Conservation (phyloP, 2,888 invertebrate genomes). For the Stenichneumon culpator region DNA sequence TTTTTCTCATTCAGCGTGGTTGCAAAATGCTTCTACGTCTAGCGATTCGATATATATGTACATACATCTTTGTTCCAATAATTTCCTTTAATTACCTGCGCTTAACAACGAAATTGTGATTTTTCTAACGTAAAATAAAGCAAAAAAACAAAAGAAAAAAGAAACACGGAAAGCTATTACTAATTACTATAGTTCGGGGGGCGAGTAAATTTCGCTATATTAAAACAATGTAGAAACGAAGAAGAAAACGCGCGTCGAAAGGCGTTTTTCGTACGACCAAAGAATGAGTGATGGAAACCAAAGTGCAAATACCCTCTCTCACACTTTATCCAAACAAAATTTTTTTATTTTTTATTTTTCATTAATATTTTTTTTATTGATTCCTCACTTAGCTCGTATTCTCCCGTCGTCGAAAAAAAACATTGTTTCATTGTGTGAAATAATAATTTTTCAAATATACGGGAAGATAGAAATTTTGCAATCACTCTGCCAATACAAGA, state of each 20-base stretch:
- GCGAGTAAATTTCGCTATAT: slow-evolving; percentile 47
- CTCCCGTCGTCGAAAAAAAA: neutral
- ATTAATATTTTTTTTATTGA: slow-evolving; percentile 17
- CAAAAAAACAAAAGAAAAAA: slow-evolving; percentile 55
- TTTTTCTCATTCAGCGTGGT: slow-evolving; percentile 73
- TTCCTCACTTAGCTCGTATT: slow-evolving; percentile 40
- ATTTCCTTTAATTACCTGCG: slow-evolving; percentile 11
- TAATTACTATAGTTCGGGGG: slow-evolving; percentile 35
- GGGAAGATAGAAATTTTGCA: slow-evolving; percentile 75
- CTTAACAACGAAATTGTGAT: slow-evolving; percentile 57
- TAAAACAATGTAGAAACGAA: slow-evolving; percentile 65
- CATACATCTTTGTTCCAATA: neutral
- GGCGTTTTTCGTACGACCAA: slow-evolving; percentile 71
- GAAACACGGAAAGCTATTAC: slow-evolving; percentile 66
- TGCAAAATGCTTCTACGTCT: slow-evolving; percentile 75
- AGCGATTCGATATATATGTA: slow-evolving; percentile 2
- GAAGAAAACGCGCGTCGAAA: slow-evolving; percentile 44
- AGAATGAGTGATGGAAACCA: slow-evolving; percentile 72
- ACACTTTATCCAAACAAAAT: slow-evolving; percentile 31
- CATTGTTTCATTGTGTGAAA: slow-evolving; percentile 2
- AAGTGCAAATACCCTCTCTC: slow-evolving; percentile 73
- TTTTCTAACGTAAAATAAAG: slow-evolving; percentile 46
- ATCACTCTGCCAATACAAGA: slow-evolving; percentile 75
- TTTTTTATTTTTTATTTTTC: neutral
- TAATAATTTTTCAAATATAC: slow-evolving; percentile 7